Evolutionary conservation across 2,888 invertebrate genomes (phyloP).

Genomic region (Lasioglossum figueresi): DNA sequence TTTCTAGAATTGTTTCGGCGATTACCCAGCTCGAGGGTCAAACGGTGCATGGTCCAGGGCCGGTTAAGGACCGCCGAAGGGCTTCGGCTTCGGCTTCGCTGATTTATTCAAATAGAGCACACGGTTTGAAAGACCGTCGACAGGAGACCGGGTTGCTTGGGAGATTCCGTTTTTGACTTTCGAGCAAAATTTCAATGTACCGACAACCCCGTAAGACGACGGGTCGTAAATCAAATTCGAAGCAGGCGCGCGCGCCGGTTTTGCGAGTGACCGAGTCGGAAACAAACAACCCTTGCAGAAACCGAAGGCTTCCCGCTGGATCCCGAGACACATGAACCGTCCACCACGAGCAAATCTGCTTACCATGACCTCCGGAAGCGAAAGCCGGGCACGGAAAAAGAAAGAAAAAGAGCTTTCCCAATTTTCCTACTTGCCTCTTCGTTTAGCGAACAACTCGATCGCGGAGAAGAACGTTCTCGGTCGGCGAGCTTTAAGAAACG

Average conservation of each 20-base stretch:
- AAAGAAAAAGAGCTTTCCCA: not conserved
- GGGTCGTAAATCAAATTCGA: constrained; percentile 55
- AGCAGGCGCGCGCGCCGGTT: not conserved
- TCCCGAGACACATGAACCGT: not conserved
- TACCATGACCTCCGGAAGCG: not conserved
- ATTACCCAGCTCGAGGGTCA: not conserved
- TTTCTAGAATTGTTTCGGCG: not conserved
- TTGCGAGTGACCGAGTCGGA: not conserved
- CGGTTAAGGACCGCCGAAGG: not conserved
- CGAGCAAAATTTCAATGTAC: constrained; percentile 49
- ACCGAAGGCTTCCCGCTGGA: not conserved
- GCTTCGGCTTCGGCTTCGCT: too few relatives aligned
- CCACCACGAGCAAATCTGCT: constrained; percentile 1
- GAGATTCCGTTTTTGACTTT: constrained; percentile 51
- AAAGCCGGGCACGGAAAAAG: not conserved
- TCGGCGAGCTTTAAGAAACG: not conserved
- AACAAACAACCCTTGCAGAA: constrained; percentile 53
- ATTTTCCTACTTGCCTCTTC: not conserved
- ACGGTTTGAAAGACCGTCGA: constrained; percentile 35
- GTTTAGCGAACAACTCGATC: not conserved
- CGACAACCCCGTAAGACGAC: constrained; percentile 22
- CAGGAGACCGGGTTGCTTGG: constrained; percentile 26
- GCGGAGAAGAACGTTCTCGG: not conserved
- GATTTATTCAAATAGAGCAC: constrained; percentile 79
- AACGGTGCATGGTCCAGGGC: constrained; percentile 1